Percentiles rank a stretch among this genome's conserved stretches.
Conservation (phyloP, 2,113 vertebrate species). For the Lophius piscatorius region DNA sequence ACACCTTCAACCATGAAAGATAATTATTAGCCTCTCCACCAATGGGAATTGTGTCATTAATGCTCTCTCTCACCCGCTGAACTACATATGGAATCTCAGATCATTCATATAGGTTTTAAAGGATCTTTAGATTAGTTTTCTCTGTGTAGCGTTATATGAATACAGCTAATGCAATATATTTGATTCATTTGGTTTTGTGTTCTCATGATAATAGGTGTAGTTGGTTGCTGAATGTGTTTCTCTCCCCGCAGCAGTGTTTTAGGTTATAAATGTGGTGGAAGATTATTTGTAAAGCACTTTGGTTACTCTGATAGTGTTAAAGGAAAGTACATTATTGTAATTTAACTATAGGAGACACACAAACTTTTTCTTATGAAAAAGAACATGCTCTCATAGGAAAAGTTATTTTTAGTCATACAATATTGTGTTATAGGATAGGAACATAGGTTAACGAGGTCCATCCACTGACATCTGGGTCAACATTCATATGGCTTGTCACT, state of each 20-base stretch:
- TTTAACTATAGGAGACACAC: too few species aligned
- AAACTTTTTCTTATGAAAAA: too few species aligned
- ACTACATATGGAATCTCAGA: constrained; percentile 57
- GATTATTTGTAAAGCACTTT: too few species aligned
- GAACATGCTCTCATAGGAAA: too few species aligned
- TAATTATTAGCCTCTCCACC: constrained; percentile 50
- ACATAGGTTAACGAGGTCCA: too few species aligned
- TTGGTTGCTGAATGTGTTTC: constrained; percentile 46
- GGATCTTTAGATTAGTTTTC: constrained; percentile 60
- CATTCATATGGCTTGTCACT: too few species aligned
- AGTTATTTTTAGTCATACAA: too few species aligned
- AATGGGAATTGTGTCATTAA: constrained; percentile 42
- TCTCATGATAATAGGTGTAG: constrained; percentile 64
- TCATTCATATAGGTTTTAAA: constrained; percentile 63
- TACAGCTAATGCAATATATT: constrained; percentile 62
- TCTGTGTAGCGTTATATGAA: constrained; percentile 36
- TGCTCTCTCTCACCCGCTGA: constrained; percentile 43
- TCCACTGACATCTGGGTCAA: too few species aligned
- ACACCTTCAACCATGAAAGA: constrained; percentile 37
- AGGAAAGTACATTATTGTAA: too few species aligned
- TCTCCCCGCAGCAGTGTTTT: constrained; percentile 22
- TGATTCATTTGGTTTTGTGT: constrained; percentile 65
- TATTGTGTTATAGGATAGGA: too few species aligned
- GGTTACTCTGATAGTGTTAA: too few species aligned
- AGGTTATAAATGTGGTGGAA: too few species aligned